phyloP scores from a whole-genome alignment of 2,113 vertebrate genomes.

The Lipotes vexillifer region DNA sequence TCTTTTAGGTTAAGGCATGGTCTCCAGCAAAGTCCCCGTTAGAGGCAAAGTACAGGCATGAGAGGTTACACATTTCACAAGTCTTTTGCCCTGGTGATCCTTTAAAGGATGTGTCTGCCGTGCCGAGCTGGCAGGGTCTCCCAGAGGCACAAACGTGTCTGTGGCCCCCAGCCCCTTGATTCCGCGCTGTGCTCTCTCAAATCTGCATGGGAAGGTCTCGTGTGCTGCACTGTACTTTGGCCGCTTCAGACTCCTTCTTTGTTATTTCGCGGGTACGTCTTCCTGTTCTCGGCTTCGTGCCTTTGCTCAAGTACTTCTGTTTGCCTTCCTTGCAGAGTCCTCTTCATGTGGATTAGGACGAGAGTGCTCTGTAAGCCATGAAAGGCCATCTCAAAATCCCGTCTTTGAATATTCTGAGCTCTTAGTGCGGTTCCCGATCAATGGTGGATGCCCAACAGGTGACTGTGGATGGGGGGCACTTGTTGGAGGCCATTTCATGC shows the following conservation, averaged over 20 bases:
- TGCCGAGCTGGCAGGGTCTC: background rate
- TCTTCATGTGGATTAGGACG: background rate
- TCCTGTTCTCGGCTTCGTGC: background rate
- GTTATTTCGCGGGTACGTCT: background rate
- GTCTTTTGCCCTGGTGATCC: background rate
- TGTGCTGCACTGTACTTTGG: background rate
- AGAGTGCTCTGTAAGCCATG: background rate
- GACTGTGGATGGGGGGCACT: background rate
- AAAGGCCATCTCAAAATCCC: background rate
- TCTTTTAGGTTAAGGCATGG: background rate
- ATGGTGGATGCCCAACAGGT: background rate
- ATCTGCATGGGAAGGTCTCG: accelerated
- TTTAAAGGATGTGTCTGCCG: background rate
- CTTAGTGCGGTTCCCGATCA: background rate
- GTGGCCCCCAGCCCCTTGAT: background rate
- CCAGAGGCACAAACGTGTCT: background rate
- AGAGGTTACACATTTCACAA: background rate
- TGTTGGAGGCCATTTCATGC: background rate
- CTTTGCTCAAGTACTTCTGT: background rate
- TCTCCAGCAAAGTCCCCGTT: background rate
- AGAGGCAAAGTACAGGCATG: background rate
- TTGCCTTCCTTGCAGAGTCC: background rate
- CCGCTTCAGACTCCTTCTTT: background rate
- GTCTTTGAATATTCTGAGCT: background rate
- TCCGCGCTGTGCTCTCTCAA: background rate